These are phyloP conservation scores for Andrena trimmerana DNA, from an alignment of 2,888 invertebrate genomes.

Conservation along the genomic window DNA sequence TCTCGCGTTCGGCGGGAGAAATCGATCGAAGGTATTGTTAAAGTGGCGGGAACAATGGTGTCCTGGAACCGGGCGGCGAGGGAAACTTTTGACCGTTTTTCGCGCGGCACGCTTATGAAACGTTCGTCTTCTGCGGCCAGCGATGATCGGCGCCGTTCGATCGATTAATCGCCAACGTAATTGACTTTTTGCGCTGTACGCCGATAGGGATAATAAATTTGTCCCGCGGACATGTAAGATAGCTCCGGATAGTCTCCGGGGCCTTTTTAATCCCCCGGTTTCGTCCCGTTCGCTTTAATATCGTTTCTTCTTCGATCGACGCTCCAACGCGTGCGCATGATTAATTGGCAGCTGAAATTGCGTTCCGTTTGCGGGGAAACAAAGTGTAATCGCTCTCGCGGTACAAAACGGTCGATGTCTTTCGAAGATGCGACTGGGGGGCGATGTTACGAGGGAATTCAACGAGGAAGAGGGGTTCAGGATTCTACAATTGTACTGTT, in stretches of 20 bases:
- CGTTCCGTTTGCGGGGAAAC: background rate
- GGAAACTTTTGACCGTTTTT: slow-evolving; percentile 33
- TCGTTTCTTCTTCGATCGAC: slow-evolving; percentile 15
- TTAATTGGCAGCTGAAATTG: slow-evolving; percentile 18
- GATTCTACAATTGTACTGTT: too few relatives aligned
- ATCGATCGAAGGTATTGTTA: slow-evolving; percentile 66
- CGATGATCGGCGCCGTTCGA: slow-evolving; percentile 14
- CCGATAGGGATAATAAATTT: slow-evolving; percentile 50
- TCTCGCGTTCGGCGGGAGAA: slow-evolving; percentile 63
- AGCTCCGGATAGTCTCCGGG: background rate
- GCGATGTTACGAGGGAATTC: background rate
- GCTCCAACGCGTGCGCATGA: background rate
- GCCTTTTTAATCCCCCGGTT: slow-evolving; percentile 4
- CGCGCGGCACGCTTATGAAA: slow-evolving; percentile 27
- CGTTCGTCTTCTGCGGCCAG: slow-evolving; percentile 31
- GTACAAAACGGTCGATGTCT: background rate
- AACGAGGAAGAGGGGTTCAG: too few relatives aligned
- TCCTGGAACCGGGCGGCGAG: background rate
- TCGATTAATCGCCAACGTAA: slow-evolving; percentile 53
- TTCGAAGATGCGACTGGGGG: background rate
- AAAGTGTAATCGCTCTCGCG: background rate
- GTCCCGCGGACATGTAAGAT: slow-evolving; percentile 26
- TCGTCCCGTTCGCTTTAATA: slow-evolving; percentile 16
- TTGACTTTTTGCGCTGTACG: slow-evolving; percentile 53
- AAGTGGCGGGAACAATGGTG: slow-evolving; percentile 37